Conservation (phyloP, 2,888 invertebrate genomes). For the Apodemia duryi region DNA sequence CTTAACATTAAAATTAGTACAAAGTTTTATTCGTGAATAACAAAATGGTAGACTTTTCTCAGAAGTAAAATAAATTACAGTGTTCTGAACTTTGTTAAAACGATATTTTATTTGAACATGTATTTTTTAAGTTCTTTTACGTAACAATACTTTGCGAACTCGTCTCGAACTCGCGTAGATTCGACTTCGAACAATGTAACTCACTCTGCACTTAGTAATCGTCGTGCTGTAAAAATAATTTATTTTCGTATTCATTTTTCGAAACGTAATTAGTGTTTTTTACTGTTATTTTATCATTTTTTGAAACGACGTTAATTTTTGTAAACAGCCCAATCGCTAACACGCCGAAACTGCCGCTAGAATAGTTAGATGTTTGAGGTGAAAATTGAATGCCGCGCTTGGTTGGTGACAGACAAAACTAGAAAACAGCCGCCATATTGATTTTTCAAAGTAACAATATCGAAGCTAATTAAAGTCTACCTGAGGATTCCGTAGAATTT, state of each 20-base stretch:
- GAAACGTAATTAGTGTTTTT: slow-evolving; percentile 75
- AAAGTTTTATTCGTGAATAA: neutral
- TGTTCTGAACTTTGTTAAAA: neutral
- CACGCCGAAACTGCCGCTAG: slow-evolving; percentile 43
- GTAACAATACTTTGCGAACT: slow-evolving; percentile 37
- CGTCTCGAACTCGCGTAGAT: slow-evolving; percentile 43
- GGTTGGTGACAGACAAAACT: slow-evolving; percentile 30
- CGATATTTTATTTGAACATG: slow-evolving; percentile 12
- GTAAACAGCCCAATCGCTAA: slow-evolving; percentile 56
- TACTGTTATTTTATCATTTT: slow-evolving; percentile 67
- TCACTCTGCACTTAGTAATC: slow-evolving; percentile 78
- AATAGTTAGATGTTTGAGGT: slow-evolving; percentile 31
- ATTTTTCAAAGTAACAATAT: slow-evolving; percentile 30
- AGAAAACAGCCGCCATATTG: slow-evolving; percentile 24
- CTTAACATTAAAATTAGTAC: neutral
- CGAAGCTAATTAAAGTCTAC: slow-evolving; percentile 43
- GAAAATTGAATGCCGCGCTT: slow-evolving; percentile 49
- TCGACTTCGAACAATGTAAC: slow-evolving; percentile 60
- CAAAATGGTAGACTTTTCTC: neutral
- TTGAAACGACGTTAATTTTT: slow-evolving; percentile 58
- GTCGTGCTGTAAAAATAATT: slow-evolving; percentile 75
- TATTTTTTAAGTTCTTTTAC: slow-evolving; percentile 23
- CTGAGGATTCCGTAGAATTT: slow-evolving; percentile 65
- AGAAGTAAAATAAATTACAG: neutral
- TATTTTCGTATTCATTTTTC: slow-evolving; percentile 70